Evolutionary conservation across 2,797 vertebrate species (phyloP), one percentile per base, ranked within the genome.

Genomic region (Crenichthys baileyi): DNA sequence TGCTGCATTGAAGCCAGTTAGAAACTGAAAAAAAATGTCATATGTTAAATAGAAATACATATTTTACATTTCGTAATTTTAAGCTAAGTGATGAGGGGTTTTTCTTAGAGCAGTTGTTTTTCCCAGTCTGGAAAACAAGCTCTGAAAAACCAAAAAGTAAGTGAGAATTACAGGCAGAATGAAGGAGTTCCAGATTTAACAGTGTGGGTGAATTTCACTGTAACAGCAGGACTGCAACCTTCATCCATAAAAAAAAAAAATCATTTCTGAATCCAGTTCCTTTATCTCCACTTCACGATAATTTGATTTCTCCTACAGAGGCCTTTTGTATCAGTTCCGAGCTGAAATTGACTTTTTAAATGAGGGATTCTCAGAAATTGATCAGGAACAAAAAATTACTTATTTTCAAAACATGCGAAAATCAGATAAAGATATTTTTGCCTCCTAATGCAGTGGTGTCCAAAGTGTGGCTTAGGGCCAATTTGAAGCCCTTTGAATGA

Each of bases 1-100:
- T 91, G 89, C 89, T 90, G 50, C 70, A 48, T 22, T 31, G 13
- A 79, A 78, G 46, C 67, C 63, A 71, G 46, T 61, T 22, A 84
- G n/a, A 76, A 74, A 58, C 22, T 36, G 58, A 71, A 65, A 68
- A 68, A 60, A 80, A 44, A 68, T 55, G 61, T 7, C 50, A 70
- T 26, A 12, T 77, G 72, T 26, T 72, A 46, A 31, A 63, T 0
- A 76, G 56, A 41, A 41, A 70, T 41, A 48, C 55, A 2, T 55
- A 2, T 75, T 44, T 72, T 60, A 55, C 9, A 44, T 61, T 73
- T 56, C 26, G 18, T 61, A 36, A 41, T 11, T 36, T 61, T 29
- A 39, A 36, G 16, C 26, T 1, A 46, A 18, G 20, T 24, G 16
- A 36, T 1, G n/a, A 56, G 41, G 46, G 12, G 22, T 39, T 41